phyloP scores from a whole-genome alignment of 2,888 invertebrate species.

The Diachrysia chrysitis region DNA sequence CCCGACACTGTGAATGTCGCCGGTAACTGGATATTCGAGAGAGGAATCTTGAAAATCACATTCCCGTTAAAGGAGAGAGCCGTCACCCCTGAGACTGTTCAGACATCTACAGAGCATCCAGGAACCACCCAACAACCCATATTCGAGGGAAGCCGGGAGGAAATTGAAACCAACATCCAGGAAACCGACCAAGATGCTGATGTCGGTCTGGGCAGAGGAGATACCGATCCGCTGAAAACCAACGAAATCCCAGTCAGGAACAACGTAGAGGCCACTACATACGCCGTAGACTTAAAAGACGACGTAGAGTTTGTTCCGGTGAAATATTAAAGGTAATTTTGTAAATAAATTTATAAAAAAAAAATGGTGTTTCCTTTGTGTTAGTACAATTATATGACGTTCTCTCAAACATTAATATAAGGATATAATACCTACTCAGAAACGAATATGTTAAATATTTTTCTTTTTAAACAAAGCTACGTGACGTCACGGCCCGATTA shows the following conservation, averaged over 20 bases:
- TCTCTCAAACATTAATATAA: not conserved
- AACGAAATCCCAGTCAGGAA: conserved; percentile 66
- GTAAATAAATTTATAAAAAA: conserved; percentile 23
- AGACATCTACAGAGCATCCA: conserved; percentile 43
- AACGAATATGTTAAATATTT: not conserved
- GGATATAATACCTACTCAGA: not conserved
- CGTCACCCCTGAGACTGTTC: conserved; percentile 36
- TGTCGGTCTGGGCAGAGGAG: conserved; percentile 64
- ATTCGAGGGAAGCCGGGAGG: conserved; percentile 68
- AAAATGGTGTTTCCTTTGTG: conserved; percentile 21
- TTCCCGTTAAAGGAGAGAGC: conserved; percentile 69
- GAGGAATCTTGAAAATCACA: conserved; percentile 69
- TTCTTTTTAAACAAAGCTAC: conserved; percentile 8
- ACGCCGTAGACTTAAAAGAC: conserved; percentile 77
- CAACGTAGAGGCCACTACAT: conserved; percentile 77
- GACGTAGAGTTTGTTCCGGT: conserved; percentile 81
- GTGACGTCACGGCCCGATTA: conserved; percentile 1
- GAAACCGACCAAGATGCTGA: conserved; percentile 65
- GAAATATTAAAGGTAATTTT: conserved; percentile 55
- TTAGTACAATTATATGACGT: not conserved
- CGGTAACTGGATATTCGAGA: conserved; percentile 76
- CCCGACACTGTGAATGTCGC: conserved; percentile 69
- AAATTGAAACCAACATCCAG: conserved; percentile 59
- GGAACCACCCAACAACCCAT: conserved; percentile 25
- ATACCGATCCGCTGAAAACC: conserved; percentile 61